Base-by-base conservation (phyloP, 53 echinoderm and acorn worm genomes). In the Holothuria leucospilota region DNA sequence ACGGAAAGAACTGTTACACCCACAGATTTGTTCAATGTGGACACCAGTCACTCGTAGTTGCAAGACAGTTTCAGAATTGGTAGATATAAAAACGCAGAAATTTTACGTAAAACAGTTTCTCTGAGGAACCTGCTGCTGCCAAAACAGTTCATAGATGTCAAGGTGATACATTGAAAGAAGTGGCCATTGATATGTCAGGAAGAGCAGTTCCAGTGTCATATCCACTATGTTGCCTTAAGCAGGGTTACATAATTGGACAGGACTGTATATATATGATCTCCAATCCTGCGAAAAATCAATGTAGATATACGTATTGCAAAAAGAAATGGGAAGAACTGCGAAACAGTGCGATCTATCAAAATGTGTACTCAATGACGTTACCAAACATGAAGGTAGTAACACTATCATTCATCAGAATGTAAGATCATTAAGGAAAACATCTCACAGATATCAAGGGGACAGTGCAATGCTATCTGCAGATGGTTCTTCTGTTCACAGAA, bases 401-500 rank as follows among this genome's bases (percentile, higher is more conserved):
- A 52, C 52, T 13, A 51, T 77, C 24, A 42, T 52, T 2, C 77
- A 77, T 24, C 77, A 77, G 8, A 77, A 77, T 77, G 77, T 77
- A 77, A 77, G 77, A 13, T 77, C 77, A 51, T 77, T 77, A 10
- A 77, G 41, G n/a, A 40, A 51, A 75, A 27, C 51, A 77, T 21
- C 34, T 77, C 10, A 25, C 0, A 77, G 53, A 77, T 52, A 77
- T 77, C 20, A 34, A 42, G 16, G 53, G 51, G 51, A 29, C 80
- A 81, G 26, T 73, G 34, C 7, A 39, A 42, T 81, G 16, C 24
- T 39, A 18, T 65, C 87, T 20, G 81, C 80, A 77, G 87, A 79
- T 51, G n/a, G n/a, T n/a, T n/a, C 67, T 79, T 15, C 11, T 87
- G 30, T 87, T 78, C 69, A 81, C 65, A 64, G 68, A 87, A 66